Base-by-base conservation (phyloP, 2,797 vertebrate species). In the Urophycis tenuis region DNA sequence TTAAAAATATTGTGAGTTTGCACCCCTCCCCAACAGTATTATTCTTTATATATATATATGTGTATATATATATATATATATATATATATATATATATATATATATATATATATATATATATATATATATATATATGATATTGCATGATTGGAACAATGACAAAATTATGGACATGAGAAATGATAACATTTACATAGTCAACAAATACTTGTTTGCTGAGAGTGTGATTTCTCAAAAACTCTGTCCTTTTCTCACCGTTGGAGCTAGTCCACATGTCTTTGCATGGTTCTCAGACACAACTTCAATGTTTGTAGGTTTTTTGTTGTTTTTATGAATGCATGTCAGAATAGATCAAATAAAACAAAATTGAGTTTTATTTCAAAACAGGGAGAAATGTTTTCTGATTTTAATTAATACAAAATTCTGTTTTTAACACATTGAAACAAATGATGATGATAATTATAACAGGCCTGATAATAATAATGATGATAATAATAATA, bases 111-210 rank as follows among this genome's bases (percentile, higher is more conserved):
- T 49, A 49, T 49, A 49, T 39, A 39, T 39, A 39, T 53, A n/a
- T 22, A n/a, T n/a, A 53, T 53, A 60, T 60, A 60, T 60, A 60
- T 60, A 60, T 60, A 60, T 60, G 1, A n/a, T 89, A 89, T 89
- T 89, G 87, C 88, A 91, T 91, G 87, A 89, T 88, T 86, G 86
- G 91, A 89, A 89, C 78, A 74, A 86, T 80, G 77, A 84, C 80
- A 79, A 85, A 87, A 82, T 90, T 80, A 89, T 85, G 86, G 85
- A 90, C 82, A 82, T 73, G 77, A 67, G 60, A 82, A 79, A 83
- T 31, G 14, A 87, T 87, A 84, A 84, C 89, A 91, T 90, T 87
- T 90, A 90, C 90, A 91, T 77, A 74, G 75, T 81, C 87, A 89
- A 78, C 85, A 90, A 87, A 88, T 77, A 34, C 7, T 70, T 17